These are phyloP conservation scores for Nothocercus nigrocapillus DNA, from an alignment of 2,113 vertebrate genomes.

Conservation along the genomic window DNA sequence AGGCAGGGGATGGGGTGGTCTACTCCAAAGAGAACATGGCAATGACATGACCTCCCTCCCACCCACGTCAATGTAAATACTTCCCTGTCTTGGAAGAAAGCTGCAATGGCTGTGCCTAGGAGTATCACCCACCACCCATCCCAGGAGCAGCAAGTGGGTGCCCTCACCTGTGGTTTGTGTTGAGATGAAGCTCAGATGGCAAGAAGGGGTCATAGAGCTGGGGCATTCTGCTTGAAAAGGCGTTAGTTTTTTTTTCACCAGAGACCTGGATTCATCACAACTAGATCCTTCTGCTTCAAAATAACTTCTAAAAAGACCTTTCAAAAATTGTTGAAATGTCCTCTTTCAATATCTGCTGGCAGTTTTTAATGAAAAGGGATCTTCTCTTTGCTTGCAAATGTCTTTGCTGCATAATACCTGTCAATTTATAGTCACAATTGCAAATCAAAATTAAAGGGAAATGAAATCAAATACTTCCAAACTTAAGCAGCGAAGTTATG, in stretches of 20 bases:
- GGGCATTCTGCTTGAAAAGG: not conserved
- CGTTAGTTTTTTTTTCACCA: not conserved
- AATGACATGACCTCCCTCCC: not conserved
- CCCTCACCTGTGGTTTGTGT: not conserved
- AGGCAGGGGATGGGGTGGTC: not conserved
- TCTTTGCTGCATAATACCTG: not conserved
- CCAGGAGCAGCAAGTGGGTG: not conserved
- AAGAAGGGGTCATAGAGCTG: not conserved
- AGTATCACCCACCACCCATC: fast-evolving
- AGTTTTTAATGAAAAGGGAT: not conserved
- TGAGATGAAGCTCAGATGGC: not conserved
- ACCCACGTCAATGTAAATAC: fast-evolving
- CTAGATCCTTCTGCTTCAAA: not conserved
- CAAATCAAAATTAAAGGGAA: not conserved
- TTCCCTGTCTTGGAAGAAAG: not conserved
- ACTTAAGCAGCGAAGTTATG: not conserved
- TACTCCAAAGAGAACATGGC: fast-evolving
- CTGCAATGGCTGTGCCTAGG: fast-evolving
- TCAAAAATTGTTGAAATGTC: not conserved
- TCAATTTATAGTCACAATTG: not conserved
- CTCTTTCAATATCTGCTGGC: not conserved
- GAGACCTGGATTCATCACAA: not conserved
- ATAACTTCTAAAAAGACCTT: not conserved
- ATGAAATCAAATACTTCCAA: not conserved
- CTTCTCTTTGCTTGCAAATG: not conserved